A percentile compares a stretch with the other conserved stretches of the same genome.
Evolutionary conservation across 2,113 vertebrate species (phyloP).

Genomic region (Myotis brandtii): DNA sequence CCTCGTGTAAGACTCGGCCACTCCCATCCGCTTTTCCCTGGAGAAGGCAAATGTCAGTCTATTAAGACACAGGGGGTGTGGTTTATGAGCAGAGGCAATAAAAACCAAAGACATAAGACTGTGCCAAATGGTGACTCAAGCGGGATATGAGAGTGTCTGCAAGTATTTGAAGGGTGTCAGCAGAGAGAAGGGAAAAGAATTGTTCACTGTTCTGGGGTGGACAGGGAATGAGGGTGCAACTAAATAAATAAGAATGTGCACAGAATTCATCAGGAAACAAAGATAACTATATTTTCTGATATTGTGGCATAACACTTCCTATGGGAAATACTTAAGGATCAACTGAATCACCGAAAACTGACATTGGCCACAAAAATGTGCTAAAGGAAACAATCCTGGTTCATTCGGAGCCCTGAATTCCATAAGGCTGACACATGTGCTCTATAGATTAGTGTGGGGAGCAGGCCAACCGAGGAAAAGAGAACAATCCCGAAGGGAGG

Average conservation of each 20-base stretch:
- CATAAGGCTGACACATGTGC: constrained; percentile 38
- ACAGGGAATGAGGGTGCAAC: constrained; percentile 48
- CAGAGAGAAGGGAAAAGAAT: constrained; percentile 57
- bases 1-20: not conserved
- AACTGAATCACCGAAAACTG: constrained; percentile 68
- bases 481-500: not conserved
- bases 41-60: constrained; percentile 58
- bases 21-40: constrained; percentile 30
- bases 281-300: constrained; percentile 50
- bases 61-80: constrained; percentile 46
- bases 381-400: constrained; percentile 52
- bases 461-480: not conserved
- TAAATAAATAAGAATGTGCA: constrained; percentile 67
- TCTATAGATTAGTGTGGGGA: constrained; percentile 4
- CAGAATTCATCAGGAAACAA: constrained; percentile 56
- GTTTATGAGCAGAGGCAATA: constrained; percentile 76
- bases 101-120: constrained; percentile 55
- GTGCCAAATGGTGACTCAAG: constrained; percentile 78
- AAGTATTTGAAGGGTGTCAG: constrained; percentile 74
- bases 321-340: constrained; percentile 58
- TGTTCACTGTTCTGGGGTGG: constrained; percentile 59
- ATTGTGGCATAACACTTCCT: constrained; percentile 36
- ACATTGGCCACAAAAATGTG: constrained; percentile 41
- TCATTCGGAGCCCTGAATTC: constrained; percentile 50
- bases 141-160: constrained; percentile 71